Base-by-base conservation (phyloP, 2,113 vertebrate species). In the Mohoua ochrocephala region DNA sequence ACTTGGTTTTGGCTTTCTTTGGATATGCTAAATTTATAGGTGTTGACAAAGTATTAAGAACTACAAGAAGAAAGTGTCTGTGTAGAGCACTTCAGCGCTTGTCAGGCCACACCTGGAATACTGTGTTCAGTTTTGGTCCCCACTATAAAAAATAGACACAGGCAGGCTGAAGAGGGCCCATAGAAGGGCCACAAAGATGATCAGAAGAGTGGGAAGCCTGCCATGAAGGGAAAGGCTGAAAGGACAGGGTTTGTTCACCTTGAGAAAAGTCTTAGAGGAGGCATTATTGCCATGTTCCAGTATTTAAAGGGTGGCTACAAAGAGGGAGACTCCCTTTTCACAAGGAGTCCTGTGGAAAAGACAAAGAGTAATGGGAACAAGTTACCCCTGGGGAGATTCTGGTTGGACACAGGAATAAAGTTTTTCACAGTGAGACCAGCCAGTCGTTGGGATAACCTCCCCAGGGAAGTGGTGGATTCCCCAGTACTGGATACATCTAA, bases 21-120 rank as follows among this genome's bases (percentile, higher is more conserved):
- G 47, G n/a, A 52, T 84, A 63, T 53, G 64, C 68, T 96, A 96
- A 96, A 95, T 89, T 81, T 87, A 75, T 79, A 95, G 37, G 76
- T 86, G 82, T 93, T 96, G 93, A 92, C 87, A 86, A 88, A 93
- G 71, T 30, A 93, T 86, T 90, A 87, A 77, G 45, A 73, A 76
- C 44, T 77, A 78, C 57, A 87, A 93, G 54, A 91, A 70, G 33
- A 68, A 70, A 82, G 15, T 10, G 11, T 61, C 61, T 87, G 37
- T 54, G 53, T 33, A 45, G 37, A 91, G 67, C 33, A 47, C 13
- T 76, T 76, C 47, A 23, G 63, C 1, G 0, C 22, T 69, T 69
- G 63, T 61, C 35, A 69, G 71, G 35, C 8, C 30, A 69, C 47
- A 54, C 63, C 56, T 76, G 71, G 30, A 90, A 63, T 10, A 35